Evolutionary conservation across 2,797 vertebrate genomes (phyloP), one percentile per base, ranked within the genome.

Genomic region (Meda fulgida): DNA sequence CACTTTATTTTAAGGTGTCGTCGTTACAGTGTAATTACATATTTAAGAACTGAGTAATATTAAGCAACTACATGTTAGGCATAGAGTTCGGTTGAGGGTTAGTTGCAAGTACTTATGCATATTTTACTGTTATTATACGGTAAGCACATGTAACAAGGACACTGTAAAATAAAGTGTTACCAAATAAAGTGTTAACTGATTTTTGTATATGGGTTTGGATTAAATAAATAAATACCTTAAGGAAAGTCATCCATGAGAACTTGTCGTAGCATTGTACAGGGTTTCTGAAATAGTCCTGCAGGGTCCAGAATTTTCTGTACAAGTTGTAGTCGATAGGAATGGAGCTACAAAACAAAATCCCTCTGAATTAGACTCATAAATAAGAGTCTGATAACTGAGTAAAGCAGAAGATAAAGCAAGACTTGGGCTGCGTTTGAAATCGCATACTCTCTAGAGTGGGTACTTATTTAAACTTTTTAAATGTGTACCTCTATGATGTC

Each of bases 291-390:
- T 97, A 99, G 94, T 99, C 98, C 90, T 99, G 98, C 93, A 99
- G 95, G 0, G 96, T 98, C 98, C 98, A 99, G 95, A 99, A 99
- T 93, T 99, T 99, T 93, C 98, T 96, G 93, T 99, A 99, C 81
- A 99, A 91, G 93, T 99, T 99, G 95, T 99, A 99, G 95, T 99
- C 98, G 70, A 99, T 99, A 10, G 98, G 98, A 92, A 99, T 98
- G 88, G 98, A 97, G 87, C 98, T 99, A 91, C 21, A 66, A 90
- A 89, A 75, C 80, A 89, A 93, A 78, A 51, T 14, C 1, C 19
- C 5, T 31, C n/a, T 7, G 19, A 14, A 89, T 14, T 76, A 53
- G 18, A 51, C 40, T 31, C 18, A 18, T 16, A 36, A 7, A 36
- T 16, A 9, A 38, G 51, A 14, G 73, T 58, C 34, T 38, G 34